These are phyloP conservation scores for Panurus biarmicus DNA, from an alignment of 2,113 vertebrate species.

Conservation along the genomic window DNA sequence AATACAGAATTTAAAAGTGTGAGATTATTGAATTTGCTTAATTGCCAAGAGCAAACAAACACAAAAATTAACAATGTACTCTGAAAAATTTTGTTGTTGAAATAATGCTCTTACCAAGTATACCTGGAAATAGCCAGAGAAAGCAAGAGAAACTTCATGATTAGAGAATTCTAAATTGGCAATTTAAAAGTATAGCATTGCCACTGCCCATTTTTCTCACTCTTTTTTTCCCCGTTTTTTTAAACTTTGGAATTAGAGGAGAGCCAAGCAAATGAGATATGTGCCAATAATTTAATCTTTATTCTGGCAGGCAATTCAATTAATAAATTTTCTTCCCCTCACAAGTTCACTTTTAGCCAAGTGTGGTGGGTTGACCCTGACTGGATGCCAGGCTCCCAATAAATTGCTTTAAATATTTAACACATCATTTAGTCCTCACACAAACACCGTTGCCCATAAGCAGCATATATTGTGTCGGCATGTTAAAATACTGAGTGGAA, in stretches of 20 bases:
- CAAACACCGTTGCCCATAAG: background rate
- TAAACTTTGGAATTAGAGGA: background rate
- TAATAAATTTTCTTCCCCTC: background rate
- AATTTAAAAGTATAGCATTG: background rate
- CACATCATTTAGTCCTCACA: background rate
- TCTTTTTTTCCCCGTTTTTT: background rate
- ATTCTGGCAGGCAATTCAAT: background rate
- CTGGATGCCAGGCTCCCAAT: background rate
- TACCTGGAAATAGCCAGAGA: background rate
- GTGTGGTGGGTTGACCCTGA: background rate
- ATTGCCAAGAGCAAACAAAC: background rate
- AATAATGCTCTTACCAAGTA: background rate
- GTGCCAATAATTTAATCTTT: background rate
- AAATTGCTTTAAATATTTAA: background rate
- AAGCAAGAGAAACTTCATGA: background rate
- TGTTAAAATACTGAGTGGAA: background rate
- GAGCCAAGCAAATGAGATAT: background rate
- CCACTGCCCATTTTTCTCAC: background rate
- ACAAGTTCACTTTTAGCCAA: background rate
- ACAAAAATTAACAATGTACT: background rate
- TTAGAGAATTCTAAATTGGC: background rate
- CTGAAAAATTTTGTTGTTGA: background rate
- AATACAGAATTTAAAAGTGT: background rate
- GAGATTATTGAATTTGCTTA: background rate
- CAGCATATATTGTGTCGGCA: background rate